These are phyloP conservation scores for Campylomormyrus numenius DNA, from an alignment of 2,113 vertebrate species.

Conservation along the genomic window DNA sequence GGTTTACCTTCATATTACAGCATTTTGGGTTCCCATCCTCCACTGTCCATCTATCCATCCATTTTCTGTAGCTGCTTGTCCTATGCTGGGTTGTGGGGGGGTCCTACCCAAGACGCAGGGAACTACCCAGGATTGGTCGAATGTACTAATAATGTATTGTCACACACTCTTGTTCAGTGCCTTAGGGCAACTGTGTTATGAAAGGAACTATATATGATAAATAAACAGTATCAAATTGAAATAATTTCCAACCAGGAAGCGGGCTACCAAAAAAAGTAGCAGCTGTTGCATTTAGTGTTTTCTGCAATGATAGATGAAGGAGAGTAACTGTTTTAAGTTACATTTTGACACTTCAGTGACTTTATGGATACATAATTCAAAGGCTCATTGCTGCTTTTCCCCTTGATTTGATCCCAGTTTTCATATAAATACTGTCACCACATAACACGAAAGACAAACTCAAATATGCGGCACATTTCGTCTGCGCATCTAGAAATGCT, in stretches of 20 bases:
- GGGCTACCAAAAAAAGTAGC: background rate
- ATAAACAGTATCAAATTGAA: background rate
- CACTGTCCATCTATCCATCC: background rate
- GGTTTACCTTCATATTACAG: background rate
- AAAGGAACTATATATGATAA: background rate
- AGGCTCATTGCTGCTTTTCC: constrained; percentile 1
- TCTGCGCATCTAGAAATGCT: background rate
- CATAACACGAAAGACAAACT: background rate
- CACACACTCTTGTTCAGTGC: background rate
- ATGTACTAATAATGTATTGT: background rate
- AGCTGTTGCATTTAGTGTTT: background rate
- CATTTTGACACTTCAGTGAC: background rate
- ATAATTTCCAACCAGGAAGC: background rate
- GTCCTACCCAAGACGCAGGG: background rate
- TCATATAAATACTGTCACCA: background rate
- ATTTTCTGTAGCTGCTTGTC: background rate
- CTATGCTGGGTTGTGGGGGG: background rate
- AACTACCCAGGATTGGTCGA: background rate
- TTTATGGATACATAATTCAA: constrained; percentile 4
- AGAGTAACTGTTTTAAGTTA: constrained; percentile 3
- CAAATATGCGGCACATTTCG: background rate
- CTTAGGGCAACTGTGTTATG: background rate
- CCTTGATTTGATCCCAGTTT: background rate
- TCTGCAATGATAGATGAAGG: background rate
- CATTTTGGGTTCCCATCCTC: background rate